Evolutionary conservation across 1,140 invertebrate species (phyloP).

Genomic region (Drosophila albomicans): DNA sequence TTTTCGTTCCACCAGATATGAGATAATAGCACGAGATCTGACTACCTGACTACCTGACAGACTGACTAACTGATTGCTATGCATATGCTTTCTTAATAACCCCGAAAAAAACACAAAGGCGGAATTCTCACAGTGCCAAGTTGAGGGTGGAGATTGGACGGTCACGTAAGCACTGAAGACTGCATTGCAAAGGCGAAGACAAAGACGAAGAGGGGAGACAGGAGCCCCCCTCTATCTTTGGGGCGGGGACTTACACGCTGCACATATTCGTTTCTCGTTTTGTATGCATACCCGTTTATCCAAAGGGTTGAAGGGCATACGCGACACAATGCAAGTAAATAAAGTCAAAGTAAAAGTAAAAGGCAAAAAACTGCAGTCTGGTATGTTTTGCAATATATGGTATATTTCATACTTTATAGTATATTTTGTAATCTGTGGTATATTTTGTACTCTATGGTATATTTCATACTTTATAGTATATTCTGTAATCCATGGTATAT

Average conservation of each 20-base stretch:
- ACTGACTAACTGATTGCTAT: not conserved
- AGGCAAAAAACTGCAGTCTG: too few relatives aligned
- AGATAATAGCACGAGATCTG: conserved; percentile 6
- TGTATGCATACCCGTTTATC: too few relatives aligned
- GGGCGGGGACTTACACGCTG: conserved; percentile 35
- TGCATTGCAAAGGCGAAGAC: too few relatives aligned
- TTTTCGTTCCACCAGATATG: conserved; percentile 23
- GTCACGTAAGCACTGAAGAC: not conserved
- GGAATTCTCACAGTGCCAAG: not conserved
- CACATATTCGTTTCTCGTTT: not conserved
- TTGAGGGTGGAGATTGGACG: not conserved
- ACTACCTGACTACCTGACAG: not conserved
- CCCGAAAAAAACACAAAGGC: conserved; percentile 6
- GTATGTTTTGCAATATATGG: too few relatives aligned
- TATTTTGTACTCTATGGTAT: too few relatives aligned
- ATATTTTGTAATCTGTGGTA: too few relatives aligned
- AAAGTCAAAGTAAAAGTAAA: too few relatives aligned
- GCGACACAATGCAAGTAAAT: too few relatives aligned
- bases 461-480: too few relatives aligned
- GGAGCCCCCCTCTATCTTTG: not conserved
- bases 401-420: too few relatives aligned
- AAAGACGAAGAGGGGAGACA: not conserved
- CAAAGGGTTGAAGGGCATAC: too few relatives aligned
- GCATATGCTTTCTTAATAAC: conserved; percentile 15
- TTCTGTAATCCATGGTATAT: too few relatives aligned